Conservation (phyloP, 2,797 vertebrate genomes). For the Pseudochirops cupreus region DNA sequence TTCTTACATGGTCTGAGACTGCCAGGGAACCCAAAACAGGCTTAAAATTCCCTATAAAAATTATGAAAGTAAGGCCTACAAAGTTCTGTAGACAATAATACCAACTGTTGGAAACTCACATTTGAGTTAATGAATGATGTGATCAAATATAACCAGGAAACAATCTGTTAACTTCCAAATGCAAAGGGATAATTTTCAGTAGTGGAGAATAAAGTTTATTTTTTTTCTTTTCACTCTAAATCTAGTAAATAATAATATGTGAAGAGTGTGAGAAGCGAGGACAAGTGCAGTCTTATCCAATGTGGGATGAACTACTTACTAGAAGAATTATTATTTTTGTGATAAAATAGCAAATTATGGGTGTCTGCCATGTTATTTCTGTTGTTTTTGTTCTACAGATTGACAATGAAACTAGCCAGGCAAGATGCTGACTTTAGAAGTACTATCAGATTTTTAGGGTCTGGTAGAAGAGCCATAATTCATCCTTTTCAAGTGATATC, state of each 20-base stretch:
- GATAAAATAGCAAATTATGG: neutral
- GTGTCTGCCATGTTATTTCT: neutral
- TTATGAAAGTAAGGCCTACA: neutral
- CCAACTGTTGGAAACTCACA: neutral
- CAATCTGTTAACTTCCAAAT: neutral
- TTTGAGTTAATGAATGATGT: neutral
- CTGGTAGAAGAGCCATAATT: neutral
- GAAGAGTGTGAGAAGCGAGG: conserved; percentile 8
- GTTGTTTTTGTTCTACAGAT: neutral
- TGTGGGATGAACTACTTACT: neutral
- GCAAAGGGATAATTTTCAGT: neutral
- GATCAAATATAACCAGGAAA: neutral
- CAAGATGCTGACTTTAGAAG: neutral
- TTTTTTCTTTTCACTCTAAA: conserved; percentile 12
- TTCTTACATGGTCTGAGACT: neutral
- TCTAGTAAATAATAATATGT: neutral
- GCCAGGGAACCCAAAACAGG: neutral
- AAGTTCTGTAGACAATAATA: neutral
- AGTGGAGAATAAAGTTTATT: neutral
- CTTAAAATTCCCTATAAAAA: neutral
- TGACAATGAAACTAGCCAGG: neutral
- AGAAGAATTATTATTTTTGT: neutral
- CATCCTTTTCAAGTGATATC: neutral
- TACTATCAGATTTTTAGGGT: neutral
- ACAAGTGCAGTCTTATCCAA: too few species aligned